Evolutionary conservation across 2,113 vertebrate species (phyloP), one percentile per base, ranked within the genome.

Genomic region (Campylomormyrus tamandua): DNA sequence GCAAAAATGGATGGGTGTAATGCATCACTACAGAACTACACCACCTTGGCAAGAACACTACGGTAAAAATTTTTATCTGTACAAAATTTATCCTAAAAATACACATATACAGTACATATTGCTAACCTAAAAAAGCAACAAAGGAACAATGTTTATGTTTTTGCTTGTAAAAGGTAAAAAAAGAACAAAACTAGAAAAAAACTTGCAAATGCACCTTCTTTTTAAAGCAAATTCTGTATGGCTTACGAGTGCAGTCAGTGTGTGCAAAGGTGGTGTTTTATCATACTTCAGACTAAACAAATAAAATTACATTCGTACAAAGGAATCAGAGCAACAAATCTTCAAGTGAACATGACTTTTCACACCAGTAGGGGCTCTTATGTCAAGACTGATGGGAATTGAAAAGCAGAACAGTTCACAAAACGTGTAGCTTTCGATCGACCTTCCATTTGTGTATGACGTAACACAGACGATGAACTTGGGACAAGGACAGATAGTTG

Each of bases 81-180:
- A 95, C 95, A 96, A 96, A 96, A 96, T 93, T 92, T 92, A 93
- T 92, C 91, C 87, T 90, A 94, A 94, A 95, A 95, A 96, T 92
- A 92, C 91, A 91, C 92, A 93, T 93, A 94, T 90, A 91, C 90
- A 91, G 92, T 88, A 91, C 89, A 91, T 92, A 90, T 93, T 92
- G 90, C 91, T 91, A 92, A 90, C 90, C 89, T 91, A 90, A 92
- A 84, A 91, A 91, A 89, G 58, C 74, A 89, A 88, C 87, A 58
- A 88, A 66, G 89, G 62, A 83, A 58, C 90, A 83, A 90, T 83
- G 27, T 88, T 91, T 88, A 83, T 83, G 35, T 39, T 27, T 80
- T 89, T 80, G 90, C 86, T 74, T 87, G 52, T 89, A 80, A 90
- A 87, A 87, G 89, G 62, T 89, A 80, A 90, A 85, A 88, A 85